Conservation (phyloP, 2,797 vertebrate species). For the Microctenopoma steveboyesi region DNA sequence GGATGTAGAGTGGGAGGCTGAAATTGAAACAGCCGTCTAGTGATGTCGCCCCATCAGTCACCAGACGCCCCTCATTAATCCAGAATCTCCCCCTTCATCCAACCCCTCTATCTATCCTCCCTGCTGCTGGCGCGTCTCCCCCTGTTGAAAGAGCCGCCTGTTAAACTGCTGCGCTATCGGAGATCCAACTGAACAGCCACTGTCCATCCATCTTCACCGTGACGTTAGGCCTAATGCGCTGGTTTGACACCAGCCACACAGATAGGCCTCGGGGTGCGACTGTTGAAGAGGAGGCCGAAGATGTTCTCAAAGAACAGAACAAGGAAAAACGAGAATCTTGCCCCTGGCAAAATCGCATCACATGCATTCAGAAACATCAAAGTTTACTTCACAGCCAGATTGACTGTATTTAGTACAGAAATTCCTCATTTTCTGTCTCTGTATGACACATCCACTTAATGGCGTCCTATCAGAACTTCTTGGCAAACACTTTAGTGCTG, state of each 20-base stretch:
- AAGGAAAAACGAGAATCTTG: slow-evolving; percentile 25
- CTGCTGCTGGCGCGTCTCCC: slow-evolving; percentile 55
- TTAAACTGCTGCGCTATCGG: slow-evolving; percentile 49
- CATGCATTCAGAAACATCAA: slow-evolving; percentile 28
- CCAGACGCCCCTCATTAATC: slow-evolving; percentile 77
- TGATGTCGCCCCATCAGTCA: slow-evolving; percentile 78
- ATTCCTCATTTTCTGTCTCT: slow-evolving; percentile 19
- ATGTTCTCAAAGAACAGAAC: slow-evolving; percentile 31
- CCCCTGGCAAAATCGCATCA: slow-evolving; percentile 46
- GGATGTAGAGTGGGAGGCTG: slow-evolving; percentile 69
- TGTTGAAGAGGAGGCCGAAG: slow-evolving; percentile 28
- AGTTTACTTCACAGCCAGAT: slow-evolving; percentile 17
- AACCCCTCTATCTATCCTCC: slow-evolving; percentile 58
- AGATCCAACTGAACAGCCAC: slow-evolving; percentile 58
- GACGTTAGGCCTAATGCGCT: slow-evolving; percentile 60
- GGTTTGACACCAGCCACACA: slow-evolving; percentile 36
- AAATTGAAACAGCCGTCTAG: slow-evolving; percentile 79
- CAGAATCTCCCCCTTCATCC: slow-evolving; percentile 47
- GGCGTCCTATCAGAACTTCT: slow-evolving; percentile 29
- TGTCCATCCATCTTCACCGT: slow-evolving; percentile 73
- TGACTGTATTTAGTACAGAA: not conserved
- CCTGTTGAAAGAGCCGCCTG: slow-evolving; percentile 61
- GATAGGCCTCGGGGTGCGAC: slow-evolving; percentile 40
- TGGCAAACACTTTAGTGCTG: slow-evolving; percentile 42
- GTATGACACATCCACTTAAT: slow-evolving; percentile 15